Evolutionary conservation across 64 coral and sea anemone genomes (phyloP).

Genomic region (Montipora efflorescens): DNA sequence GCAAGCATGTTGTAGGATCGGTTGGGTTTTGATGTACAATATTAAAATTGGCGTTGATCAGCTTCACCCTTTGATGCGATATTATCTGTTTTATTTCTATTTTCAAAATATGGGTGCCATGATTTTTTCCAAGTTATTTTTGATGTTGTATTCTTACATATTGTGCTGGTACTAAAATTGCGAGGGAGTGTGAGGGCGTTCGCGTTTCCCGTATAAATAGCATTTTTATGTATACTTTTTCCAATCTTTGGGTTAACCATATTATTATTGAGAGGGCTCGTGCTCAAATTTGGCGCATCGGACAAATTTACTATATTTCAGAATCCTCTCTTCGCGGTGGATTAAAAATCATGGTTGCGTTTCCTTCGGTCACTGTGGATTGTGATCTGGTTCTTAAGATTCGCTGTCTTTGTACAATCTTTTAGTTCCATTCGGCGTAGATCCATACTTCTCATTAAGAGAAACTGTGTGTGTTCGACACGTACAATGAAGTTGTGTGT

Average conservation of each 20-base stretch:
- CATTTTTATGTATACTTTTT: no score
- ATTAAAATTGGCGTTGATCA: conserved; percentile 34
- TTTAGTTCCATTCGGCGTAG: not conserved
- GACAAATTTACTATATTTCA: no score
- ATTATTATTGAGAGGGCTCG: no score
- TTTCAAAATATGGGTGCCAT: conserved; percentile 27
- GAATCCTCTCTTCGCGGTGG: not conserved
- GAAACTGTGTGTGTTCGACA: not conserved
- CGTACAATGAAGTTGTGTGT: conserved; percentile 11
- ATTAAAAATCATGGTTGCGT: not conserved
- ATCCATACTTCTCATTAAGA: not conserved
- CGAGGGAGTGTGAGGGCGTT: not conserved
- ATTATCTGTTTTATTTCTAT: conserved; percentile 41
- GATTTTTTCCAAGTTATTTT: not conserved
- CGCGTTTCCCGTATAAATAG: no score
- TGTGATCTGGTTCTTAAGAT: not conserved
- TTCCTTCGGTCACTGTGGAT: not conserved
- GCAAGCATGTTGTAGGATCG: not conserved
- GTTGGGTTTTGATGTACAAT: conserved; percentile 28
- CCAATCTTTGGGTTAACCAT: no score
- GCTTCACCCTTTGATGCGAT: conserved; percentile 26
- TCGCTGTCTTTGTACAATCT: not conserved
- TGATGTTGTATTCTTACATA: not conserved
- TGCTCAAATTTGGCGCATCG: no score
- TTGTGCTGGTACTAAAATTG: not conserved